Evolutionary conservation across 2,888 invertebrate species (phyloP).

Genomic region (Paralinhomoeus sp.): DNA sequence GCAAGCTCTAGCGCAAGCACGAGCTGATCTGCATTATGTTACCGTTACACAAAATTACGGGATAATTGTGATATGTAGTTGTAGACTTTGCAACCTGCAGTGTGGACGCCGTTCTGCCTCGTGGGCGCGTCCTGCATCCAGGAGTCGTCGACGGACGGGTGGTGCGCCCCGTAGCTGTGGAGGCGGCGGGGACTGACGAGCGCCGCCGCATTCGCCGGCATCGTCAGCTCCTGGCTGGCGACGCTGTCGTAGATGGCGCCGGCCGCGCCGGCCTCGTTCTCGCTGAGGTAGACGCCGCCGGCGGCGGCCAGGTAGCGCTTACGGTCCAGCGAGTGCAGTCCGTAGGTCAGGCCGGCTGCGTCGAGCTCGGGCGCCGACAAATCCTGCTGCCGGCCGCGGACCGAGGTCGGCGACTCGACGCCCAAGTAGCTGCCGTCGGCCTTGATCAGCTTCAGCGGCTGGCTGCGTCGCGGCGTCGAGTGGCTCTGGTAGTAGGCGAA

Average conservation of each 20-base stretch:
- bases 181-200: too few relatives aligned
- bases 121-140: too few relatives aligned
- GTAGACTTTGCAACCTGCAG: too few relatives aligned
- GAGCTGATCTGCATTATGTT: too few relatives aligned
- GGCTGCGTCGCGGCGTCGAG: too few relatives aligned
- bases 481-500: too few relatives aligned
- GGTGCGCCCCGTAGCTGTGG: too few relatives aligned
- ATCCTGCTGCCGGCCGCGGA: neutral
- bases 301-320: slow-evolving; percentile 13
- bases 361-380: neutral
- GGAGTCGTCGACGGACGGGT: neutral
- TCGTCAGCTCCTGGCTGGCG: neutral
- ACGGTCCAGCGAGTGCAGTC: slow-evolving; percentile 16
- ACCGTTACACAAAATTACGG: too few relatives aligned
- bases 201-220: neutral
- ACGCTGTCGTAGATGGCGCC: slow-evolving; percentile 2
- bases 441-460: too few relatives aligned
- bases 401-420: neutral
- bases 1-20: too few relatives aligned
- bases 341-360: slow-evolving; percentile 1
- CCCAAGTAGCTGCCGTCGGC: neutral
- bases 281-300: slow-evolving; percentile 7
- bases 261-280: slow-evolving; percentile 6
- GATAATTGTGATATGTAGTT: too few relatives aligned
- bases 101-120: too few relatives aligned